Percentiles rank a stretch among this genome's conserved stretches.
phyloP scores from a whole-genome alignment of 1,140 invertebrate genomes.

The Conus betulinus region DNA sequence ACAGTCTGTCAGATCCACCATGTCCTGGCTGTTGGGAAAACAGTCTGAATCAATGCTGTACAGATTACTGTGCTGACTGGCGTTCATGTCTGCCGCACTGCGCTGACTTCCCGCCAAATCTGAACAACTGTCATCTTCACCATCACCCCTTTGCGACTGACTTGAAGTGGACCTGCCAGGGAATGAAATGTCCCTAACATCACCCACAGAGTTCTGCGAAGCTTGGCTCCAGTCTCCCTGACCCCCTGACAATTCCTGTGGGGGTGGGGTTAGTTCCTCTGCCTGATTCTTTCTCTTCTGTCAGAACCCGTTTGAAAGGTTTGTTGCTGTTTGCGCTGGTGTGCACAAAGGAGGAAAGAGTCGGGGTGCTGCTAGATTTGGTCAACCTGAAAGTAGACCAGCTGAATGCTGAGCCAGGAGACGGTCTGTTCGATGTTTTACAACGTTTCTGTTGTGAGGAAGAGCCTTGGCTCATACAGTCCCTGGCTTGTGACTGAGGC shows the following conservation, averaged over 20 bases:
- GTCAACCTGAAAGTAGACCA: slow-evolving; percentile 35
- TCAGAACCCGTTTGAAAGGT: neutral
- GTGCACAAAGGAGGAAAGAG: neutral
- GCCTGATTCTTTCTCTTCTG: neutral
- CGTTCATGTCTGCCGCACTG: neutral
- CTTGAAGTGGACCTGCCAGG: too few relatives aligned
- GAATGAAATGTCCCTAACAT: neutral
- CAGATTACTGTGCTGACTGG: slow-evolving; percentile 22
- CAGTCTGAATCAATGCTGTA: slow-evolving; percentile 32
- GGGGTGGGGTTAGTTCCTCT: neutral
- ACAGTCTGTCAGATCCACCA: slow-evolving; percentile 29
- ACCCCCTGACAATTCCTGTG: neutral
- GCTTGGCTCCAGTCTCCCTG: neutral
- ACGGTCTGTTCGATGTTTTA: neutral
- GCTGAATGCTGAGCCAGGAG: slow-evolving; percentile 21
- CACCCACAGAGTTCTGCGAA: neutral
- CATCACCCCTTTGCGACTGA: neutral
- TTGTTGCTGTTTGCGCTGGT: neutral
- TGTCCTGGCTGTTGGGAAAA: slow-evolving; percentile 23
- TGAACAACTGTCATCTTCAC: neutral
- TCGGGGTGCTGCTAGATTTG: slow-evolving; percentile 15
- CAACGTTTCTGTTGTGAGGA: neutral
- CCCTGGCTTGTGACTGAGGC: neutral
- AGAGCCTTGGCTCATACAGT: neutral
- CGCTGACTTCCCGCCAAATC: neutral